A percentile compares a stretch with the other conserved stretches of the same genome.
Evolutionary conservation across 1,140 invertebrate species (phyloP).

Genomic region (Proales similis): DNA sequence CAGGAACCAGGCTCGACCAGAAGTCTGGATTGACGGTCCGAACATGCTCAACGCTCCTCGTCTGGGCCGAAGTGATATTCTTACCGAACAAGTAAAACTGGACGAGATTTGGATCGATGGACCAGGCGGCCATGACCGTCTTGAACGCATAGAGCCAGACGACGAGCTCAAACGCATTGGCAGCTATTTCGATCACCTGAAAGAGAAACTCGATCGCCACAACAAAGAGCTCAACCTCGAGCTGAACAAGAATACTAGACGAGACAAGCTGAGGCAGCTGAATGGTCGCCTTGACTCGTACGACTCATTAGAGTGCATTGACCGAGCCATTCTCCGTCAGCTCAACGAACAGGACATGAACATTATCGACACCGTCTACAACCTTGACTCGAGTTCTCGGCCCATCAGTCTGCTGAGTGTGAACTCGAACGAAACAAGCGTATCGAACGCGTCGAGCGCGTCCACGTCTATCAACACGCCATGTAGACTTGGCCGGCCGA

Average conservation of each 20-base stretch:
- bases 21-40: conserved; percentile 34
- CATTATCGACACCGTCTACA: conserved; percentile 18
- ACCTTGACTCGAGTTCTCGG: conserved; percentile 5
- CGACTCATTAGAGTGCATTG: conserved; percentile 3
- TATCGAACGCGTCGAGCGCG: conserved; percentile 4
- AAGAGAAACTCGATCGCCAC: too few species aligned
- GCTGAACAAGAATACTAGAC: too few species aligned
- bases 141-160: too few species aligned
- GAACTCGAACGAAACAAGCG: conserved; percentile 11
- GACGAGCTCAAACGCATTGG: too few species aligned
- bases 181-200: too few species aligned
- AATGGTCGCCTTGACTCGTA: too few species aligned
- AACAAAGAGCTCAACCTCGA: too few species aligned
- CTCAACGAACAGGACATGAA: conserved; percentile 23
- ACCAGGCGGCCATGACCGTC: not conserved
- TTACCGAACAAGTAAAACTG: conserved; percentile 11
- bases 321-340: not conserved
- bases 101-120: conserved; percentile 37
- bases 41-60: not conserved
- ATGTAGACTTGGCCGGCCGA: too few species aligned
- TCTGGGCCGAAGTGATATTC: not conserved
- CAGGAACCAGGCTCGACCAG: not conserved
- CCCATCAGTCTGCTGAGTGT: conserved; percentile 35
- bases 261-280: too few species aligned
- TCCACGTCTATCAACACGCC: conserved; percentile 3